Conservation (phyloP, 2,113 vertebrate genomes). For the Nanger granti region DNA sequence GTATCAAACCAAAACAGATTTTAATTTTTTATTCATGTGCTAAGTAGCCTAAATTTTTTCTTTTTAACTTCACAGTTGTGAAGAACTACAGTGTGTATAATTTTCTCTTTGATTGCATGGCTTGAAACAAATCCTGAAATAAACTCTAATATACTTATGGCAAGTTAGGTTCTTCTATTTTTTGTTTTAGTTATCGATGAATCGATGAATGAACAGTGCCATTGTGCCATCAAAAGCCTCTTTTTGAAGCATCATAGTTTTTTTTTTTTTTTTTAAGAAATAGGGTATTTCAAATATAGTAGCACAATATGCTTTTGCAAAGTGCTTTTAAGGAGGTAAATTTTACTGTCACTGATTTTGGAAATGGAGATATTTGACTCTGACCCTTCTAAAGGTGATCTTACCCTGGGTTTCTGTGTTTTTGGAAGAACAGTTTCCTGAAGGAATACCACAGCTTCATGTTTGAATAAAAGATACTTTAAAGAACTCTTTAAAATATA, state of each 20-base stretch:
- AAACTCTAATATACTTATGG: background rate
- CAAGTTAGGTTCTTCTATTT: background rate
- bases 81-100: background rate
- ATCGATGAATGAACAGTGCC: background rate
- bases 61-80: background rate
- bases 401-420: background rate
- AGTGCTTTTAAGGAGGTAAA: background rate
- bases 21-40: background rate
- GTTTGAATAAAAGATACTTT: background rate
- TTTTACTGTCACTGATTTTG: conserved; percentile 2
- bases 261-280: background rate
- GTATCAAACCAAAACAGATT: background rate
- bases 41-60: background rate
- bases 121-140: background rate
- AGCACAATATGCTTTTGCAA: background rate
- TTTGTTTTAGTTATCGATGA: background rate
- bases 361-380: background rate
- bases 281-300: background rate
- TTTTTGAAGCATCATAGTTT: background rate
- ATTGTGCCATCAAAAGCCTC: background rate
- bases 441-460: background rate
- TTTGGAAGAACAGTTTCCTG: background rate
- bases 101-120: background rate
- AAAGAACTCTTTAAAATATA: background rate
- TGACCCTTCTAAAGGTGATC: background rate